phyloP scores from a whole-genome alignment of 2,888 invertebrate genomes.

The Agonopterix alstromeriana region DNA sequence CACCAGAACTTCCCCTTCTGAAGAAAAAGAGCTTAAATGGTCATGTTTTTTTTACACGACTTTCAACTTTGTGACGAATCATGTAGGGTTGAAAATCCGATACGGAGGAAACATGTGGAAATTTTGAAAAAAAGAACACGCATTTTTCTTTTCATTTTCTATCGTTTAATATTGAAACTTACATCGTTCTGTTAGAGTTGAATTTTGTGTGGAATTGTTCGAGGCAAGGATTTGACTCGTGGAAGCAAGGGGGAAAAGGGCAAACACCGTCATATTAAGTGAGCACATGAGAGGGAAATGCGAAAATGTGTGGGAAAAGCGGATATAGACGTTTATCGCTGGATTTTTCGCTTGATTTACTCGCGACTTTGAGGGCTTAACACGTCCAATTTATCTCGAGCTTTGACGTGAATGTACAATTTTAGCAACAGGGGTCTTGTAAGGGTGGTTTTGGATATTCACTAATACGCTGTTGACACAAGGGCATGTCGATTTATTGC shows the following conservation, averaged over 20 bases:
- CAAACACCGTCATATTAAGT: conserved; percentile 75
- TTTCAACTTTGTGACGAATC: not conserved
- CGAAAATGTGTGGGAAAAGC: conserved; percentile 75
- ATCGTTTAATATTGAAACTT: conserved; percentile 13
- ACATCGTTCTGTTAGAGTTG: fast-evolving
- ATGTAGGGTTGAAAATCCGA: not conserved
- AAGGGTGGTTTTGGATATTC: conserved; percentile 40
- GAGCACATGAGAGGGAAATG: conserved; percentile 75
- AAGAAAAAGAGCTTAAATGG: conserved; percentile 19
- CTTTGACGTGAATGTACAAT: conserved; percentile 14
- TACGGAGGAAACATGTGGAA: conserved; percentile 12
- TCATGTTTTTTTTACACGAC: too few relatives aligned
- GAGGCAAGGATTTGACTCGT: conserved; percentile 7
- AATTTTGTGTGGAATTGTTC: conserved; percentile 12
- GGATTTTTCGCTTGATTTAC: conserved; percentile 75
- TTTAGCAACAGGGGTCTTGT: conserved; percentile 20
- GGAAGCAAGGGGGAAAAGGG: conserved; percentile 58
- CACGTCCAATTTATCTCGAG: conserved; percentile 35
- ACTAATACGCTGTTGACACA: conserved; percentile 69
- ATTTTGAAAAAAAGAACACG: conserved; percentile 45
- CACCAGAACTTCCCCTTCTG: conserved; percentile 48
- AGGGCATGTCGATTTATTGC: conserved; percentile 68
- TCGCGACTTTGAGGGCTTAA: conserved; percentile 65
- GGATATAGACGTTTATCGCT: conserved; percentile 75
- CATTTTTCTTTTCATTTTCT: conserved; percentile 38